Conservation (phyloP, 2,113 vertebrate species). For the Mus musculus region GRCm39 chr10:7714001-7714500, state of each 20-base stretch:
- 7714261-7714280: slow-evolving; percentile 5
- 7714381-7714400: neutral
- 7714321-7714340: neutral
- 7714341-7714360: neutral
- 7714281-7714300: neutral
- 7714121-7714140: neutral
- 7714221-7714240: neutral
- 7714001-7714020: neutral
- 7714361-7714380: neutral
- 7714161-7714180: neutral
- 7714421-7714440: neutral
- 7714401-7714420: neutral
- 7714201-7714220: neutral
- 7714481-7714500: neutral
- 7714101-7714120: neutral
- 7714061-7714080: accelerated
- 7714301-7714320: neutral
- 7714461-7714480: neutral
- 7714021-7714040: neutral
- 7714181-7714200: neutral
- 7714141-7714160: neutral
- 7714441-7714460: neutral
- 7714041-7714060: neutral
- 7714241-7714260: neutral
- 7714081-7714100: neutral